A percentile compares a stretch with the other conserved stretches of the same genome.
These are phyloP conservation scores for Cettia cetti DNA, from an alignment of 2,113 vertebrate species.

Conservation along the genomic window DNA sequence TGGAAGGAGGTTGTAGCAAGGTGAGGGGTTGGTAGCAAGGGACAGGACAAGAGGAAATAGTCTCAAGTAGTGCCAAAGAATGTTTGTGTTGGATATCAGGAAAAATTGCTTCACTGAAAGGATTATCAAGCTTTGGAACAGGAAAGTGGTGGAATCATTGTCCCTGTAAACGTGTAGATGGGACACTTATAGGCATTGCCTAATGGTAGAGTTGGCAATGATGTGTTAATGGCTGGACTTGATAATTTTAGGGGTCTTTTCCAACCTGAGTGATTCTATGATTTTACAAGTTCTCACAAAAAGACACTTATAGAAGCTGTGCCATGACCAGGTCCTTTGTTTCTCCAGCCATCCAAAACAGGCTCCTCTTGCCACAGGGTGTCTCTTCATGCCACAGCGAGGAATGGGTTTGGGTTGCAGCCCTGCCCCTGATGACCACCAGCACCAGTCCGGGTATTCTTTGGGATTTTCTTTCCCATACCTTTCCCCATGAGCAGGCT, in stretches of 20 bases:
- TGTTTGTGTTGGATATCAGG: background rate
- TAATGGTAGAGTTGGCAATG: background rate
- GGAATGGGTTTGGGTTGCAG: background rate
- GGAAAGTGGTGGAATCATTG: background rate
- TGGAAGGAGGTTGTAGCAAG: background rate
- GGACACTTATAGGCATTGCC: background rate
- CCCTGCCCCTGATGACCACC: background rate
- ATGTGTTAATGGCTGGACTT: background rate
- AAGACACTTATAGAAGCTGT: background rate
- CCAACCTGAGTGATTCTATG: background rate
- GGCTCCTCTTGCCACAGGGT: background rate
- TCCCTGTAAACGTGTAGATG: background rate
- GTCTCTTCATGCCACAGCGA: fast-evolving
- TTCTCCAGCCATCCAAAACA: background rate
- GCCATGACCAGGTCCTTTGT: background rate
- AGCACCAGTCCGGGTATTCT: background rate
- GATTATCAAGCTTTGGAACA: background rate
- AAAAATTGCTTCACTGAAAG: background rate
- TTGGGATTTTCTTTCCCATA: background rate
- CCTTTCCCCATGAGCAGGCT: background rate
- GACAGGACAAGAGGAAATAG: background rate
- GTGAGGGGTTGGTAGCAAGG: background rate
- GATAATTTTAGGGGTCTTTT: background rate
- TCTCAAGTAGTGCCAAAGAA: background rate
- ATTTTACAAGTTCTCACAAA: background rate